These are phyloP conservation scores for Acipenser oxyrinchus DNA, from an alignment of 2,797 vertebrate genomes.

Conservation along the genomic window DNA sequence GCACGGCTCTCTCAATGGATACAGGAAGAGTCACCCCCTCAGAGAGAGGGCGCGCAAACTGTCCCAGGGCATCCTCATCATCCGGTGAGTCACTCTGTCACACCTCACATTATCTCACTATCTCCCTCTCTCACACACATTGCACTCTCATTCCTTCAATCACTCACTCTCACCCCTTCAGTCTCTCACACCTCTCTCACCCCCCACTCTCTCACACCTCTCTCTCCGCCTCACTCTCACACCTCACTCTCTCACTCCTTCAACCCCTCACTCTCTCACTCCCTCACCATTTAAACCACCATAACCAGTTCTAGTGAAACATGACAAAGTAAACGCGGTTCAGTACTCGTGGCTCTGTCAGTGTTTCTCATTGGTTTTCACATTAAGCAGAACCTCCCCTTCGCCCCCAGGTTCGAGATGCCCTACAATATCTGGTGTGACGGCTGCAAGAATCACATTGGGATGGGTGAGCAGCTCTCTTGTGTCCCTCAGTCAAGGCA, in stretches of 20 bases:
- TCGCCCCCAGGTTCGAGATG: slow-evolving; percentile 79
- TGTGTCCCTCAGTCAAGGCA: background rate
- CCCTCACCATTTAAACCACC: too few relatives aligned
- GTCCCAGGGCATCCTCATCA: slow-evolving; percentile 88
- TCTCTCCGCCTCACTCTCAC: too few relatives aligned
- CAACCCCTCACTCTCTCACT: background rate
- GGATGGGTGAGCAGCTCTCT: slow-evolving; percentile 70
- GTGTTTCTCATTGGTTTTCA: background rate
- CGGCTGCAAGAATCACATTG: slow-evolving; percentile 91
- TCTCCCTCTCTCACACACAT: too few relatives aligned
- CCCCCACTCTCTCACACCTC: too few relatives aligned
- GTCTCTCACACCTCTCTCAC: too few relatives aligned
- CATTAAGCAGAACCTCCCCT: background rate
- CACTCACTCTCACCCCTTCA: too few relatives aligned
- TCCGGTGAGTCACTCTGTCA: slow-evolving; percentile 58
- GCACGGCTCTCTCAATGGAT: slow-evolving; percentile 92
- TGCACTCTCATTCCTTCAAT: background rate
- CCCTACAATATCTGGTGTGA: slow-evolving; percentile 96
- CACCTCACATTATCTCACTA: background rate
- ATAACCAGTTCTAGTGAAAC: too few relatives aligned
- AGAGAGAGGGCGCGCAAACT: slow-evolving; percentile 86
- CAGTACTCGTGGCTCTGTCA: too few relatives aligned
- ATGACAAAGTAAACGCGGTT: too few relatives aligned
- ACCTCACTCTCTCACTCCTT: background rate
- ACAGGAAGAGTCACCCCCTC: slow-evolving; percentile 78